phyloP scores from a whole-genome alignment of 2,888 invertebrate species.

The Dyspetes luteomarginatus region DNA sequence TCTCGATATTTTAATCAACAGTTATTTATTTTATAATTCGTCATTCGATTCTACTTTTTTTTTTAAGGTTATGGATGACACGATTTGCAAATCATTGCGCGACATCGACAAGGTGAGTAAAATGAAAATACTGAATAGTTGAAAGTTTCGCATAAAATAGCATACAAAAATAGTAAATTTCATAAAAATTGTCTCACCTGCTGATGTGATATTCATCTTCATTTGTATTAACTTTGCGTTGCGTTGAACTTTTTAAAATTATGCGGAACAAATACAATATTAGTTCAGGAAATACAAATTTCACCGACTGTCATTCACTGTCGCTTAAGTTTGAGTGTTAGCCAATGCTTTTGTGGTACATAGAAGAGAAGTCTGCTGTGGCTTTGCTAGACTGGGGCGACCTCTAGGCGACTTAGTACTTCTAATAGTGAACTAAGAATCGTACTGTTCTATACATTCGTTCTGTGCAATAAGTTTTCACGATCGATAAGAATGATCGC shows the following conservation, averaged over 20 bases:
- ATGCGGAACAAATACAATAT: background rate
- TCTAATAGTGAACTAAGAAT: too few species aligned
- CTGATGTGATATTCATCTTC: slow-evolving; percentile 83
- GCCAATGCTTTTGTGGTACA: background rate
- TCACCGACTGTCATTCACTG: background rate
- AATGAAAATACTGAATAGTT: slow-evolving; percentile 14
- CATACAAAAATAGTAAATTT: background rate
- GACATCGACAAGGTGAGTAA: slow-evolving; percentile 42
- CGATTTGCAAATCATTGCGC: slow-evolving; percentile 79
- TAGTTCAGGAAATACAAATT: background rate
- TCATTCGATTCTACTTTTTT: too few species aligned
- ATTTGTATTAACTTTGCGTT: slow-evolving; percentile 36
- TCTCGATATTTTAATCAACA: background rate
- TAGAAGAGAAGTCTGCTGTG: background rate
- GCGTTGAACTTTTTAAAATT: background rate
- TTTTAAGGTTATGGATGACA: slow-evolving; percentile 75
- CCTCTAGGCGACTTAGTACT: too few species aligned
- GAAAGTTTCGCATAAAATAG: slow-evolving; percentile 20
- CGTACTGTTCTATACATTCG: too few species aligned
- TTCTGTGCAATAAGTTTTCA: too few species aligned
- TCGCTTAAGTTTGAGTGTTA: background rate
- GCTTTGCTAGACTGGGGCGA: too few species aligned
- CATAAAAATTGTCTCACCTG: slow-evolving; percentile 75
- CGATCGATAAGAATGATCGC: too few species aligned
- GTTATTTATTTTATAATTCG: too few species aligned